Conservation (phyloP, 2,888 invertebrate species). For the Sinopyrophorus schimmeli region DNA sequence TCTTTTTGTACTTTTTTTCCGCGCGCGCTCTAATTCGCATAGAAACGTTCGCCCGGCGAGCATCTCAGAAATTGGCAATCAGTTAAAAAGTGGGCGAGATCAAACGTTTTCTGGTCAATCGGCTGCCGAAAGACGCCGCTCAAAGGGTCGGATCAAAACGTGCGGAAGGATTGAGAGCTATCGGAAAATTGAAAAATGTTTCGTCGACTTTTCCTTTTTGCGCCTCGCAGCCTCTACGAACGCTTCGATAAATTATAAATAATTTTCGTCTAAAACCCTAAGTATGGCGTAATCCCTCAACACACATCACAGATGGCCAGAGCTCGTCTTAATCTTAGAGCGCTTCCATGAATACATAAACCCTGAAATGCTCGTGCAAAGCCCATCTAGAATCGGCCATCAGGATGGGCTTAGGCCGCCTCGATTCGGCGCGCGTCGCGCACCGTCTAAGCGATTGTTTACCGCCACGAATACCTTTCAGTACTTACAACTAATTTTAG, state of each 20-base stretch:
- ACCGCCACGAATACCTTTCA: conserved; percentile 41
- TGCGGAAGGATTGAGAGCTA: conserved; percentile 30
- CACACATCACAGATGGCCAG: conserved; percentile 49
- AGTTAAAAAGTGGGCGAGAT: conserved; percentile 44
- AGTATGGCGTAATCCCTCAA: conserved; percentile 31
- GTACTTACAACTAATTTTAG: conserved; percentile 44
- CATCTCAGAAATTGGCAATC: conserved; percentile 38
- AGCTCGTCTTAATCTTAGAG: conserved; percentile 51
- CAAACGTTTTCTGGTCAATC: conserved; percentile 44
- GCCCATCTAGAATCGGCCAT: conserved; percentile 35
- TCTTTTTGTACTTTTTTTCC: no score
- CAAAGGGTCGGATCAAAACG: conserved; percentile 37
- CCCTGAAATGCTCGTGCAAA: conserved; percentile 45
- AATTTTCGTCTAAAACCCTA: conserved; percentile 27
- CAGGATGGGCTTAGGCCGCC: conserved; percentile 33
- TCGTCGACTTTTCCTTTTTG: conserved; percentile 13
- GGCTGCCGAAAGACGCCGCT: conserved; percentile 38
- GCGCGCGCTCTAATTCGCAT: conserved; percentile 21
- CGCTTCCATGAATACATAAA: conserved; percentile 53
- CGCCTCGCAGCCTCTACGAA: conserved; percentile 14
- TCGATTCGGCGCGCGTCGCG: conserved; percentile 20
- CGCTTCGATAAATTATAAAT: conserved; percentile 28
- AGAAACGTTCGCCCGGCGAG: conserved; percentile 18
- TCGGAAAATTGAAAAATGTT: conserved; percentile 33
- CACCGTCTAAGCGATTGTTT: conserved; percentile 40